These are phyloP conservation scores for Sphaerophoria rueppellii DNA, from an alignment of 2,888 invertebrate genomes.

Conservation along the genomic window DNA sequence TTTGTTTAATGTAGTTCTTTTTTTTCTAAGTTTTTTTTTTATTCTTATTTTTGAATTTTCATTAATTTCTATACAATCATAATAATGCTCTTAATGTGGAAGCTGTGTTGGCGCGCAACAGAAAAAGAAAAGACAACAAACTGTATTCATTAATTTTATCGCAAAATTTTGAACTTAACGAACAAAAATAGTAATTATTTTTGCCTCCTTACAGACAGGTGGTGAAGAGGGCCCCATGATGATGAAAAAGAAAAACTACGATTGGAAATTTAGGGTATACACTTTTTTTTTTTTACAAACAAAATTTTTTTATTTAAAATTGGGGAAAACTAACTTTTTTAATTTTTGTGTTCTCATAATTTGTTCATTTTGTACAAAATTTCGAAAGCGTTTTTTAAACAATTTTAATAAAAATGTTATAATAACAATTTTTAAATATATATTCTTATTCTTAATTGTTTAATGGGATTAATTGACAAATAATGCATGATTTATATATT, in stretches of 20 bases:
- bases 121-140: slow-evolving; percentile 39
- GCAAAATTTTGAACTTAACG: slow-evolving; percentile 12
- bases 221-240: slow-evolving; percentile 80
- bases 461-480: slow-evolving; percentile 52
- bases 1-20: slow-evolving; percentile 53
- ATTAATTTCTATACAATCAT: slow-evolving; percentile 39
- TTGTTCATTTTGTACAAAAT: slow-evolving; percentile 74
- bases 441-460: slow-evolving; percentile 42
- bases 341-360: slow-evolving; percentile 59
- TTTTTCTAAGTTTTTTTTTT: slow-evolving; percentile 28
- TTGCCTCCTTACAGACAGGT: slow-evolving; percentile 78
- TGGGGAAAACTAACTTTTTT: slow-evolving; percentile 70
- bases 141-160: slow-evolving; percentile 20
- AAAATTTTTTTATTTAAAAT: slow-evolving; percentile 57
- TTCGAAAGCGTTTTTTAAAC: slow-evolving; percentile 65
- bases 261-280: slow-evolving; percentile 85
- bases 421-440: slow-evolving; percentile 10
- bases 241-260: slow-evolving; percentile 82
- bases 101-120: slow-evolving; percentile 49
- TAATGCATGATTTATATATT: slow-evolving; percentile 54
- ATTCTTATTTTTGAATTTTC: slow-evolving; percentile 25
- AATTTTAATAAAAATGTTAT: slow-evolving; percentile 4
- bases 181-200: slow-evolving; percentile 64
- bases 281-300: slow-evolving; percentile 73
- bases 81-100: slow-evolving; percentile 60